phyloP scores from a whole-genome alignment of 2,797 vertebrate species.

The Poeciliopsis paucimaculata region DNA sequence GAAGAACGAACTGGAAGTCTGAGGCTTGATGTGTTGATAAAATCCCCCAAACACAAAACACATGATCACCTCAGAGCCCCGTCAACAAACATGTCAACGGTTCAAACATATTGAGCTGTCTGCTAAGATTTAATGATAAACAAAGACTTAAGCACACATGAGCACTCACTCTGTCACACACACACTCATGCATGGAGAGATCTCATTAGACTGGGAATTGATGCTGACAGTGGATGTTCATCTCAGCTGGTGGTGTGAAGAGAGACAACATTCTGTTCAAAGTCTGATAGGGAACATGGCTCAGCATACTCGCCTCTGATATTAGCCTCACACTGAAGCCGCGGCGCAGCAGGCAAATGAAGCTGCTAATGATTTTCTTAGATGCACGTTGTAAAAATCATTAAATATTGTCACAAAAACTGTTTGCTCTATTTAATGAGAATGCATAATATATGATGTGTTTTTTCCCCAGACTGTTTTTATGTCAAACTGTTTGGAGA shows the following conservation, averaged over 20 bases:
- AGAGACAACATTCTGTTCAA: slow-evolving; percentile 61
- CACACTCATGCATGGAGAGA: slow-evolving; percentile 21
- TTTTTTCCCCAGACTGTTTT: slow-evolving; percentile 24
- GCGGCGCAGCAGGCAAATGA: slow-evolving; percentile 65
- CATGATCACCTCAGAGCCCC: slow-evolving; percentile 40
- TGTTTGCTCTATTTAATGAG: slow-evolving; percentile 50
- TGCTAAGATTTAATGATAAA: slow-evolving; percentile 53
- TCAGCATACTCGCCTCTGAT: slow-evolving; percentile 66
- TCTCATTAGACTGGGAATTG: slow-evolving; percentile 51
- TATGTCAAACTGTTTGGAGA: slow-evolving; percentile 55
- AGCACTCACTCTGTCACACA: slow-evolving; percentile 1
- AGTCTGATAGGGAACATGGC: slow-evolving; percentile 68
- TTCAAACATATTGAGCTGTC: slow-evolving; percentile 52
- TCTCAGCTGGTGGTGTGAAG: slow-evolving; percentile 61
- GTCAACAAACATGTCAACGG: slow-evolving; percentile 50
- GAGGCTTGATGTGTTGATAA: background rate
- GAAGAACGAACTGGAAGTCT: background rate
- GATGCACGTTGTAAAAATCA: slow-evolving; percentile 62
- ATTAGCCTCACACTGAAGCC: slow-evolving; percentile 55
- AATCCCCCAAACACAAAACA: slow-evolving; percentile 40
- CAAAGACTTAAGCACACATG: slow-evolving; percentile 39
- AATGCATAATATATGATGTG: slow-evolving; percentile 22
- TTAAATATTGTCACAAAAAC: slow-evolving; percentile 67
- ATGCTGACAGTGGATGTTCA: slow-evolving; percentile 52
- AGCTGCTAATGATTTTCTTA: slow-evolving; percentile 69